Evolutionary conservation across 1,140 invertebrate species (phyloP), one percentile per base, ranked within the genome.

Genomic region (Druon quercuslanigerum): DNA sequence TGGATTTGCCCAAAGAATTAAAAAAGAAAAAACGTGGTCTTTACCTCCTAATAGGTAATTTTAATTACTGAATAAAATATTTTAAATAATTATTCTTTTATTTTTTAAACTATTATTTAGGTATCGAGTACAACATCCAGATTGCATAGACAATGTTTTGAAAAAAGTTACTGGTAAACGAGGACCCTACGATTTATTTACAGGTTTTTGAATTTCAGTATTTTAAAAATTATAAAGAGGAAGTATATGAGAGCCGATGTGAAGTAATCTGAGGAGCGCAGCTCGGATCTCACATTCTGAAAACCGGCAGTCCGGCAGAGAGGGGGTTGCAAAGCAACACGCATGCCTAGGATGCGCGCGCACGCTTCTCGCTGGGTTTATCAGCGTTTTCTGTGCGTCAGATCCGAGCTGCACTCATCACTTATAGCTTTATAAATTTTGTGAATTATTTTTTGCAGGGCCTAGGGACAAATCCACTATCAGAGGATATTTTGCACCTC

Each of bases 171-270:
- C 71, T 5, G 54, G 84, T 1, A 85, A 84, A 13, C 72, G 76
- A 16, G 84, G 84, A 6, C 84, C 83, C 17, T 85, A 85, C 57
- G 80, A 85, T 79, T 60, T 85, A 20, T 85, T 85, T 11, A 85
- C 84, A 77, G 84, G 84, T 70, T 19, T 50, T 51, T 12, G 4
- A 71, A 71, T 33, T 60, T 33, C 16, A 13, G 12, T 25, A 33
- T 60, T 60, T 25, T 14, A 25, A 13, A 25, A 13, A 13, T 46
- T 46, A 46, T 46, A 2, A 1, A 25, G 1, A 25, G 20, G 3
- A 25, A 25, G 20, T 25, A 3, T 25, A 25, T 25, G 20, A 3
- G 20, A 25, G 20, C 20, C 20, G 20, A 25, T 25, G 20, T 25
- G 20, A 25, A 25, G 20, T 25, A 2, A 25, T 1, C 20, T 25